Evolutionary conservation across 2,797 vertebrate species (phyloP).

Genomic region (Anguilla pacifica): DNA sequence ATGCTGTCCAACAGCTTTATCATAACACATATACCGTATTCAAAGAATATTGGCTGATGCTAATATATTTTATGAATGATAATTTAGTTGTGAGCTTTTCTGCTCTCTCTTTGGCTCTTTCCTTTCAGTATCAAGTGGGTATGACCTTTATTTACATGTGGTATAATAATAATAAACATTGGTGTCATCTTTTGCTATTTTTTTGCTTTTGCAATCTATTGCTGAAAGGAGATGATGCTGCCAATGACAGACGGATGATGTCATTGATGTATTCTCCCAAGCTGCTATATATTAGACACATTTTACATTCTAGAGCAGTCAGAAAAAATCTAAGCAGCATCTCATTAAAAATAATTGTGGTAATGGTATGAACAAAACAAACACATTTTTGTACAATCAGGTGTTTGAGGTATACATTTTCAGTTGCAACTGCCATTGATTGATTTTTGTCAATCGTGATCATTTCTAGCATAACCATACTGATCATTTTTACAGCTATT

Average conservation of each 20-base stretch:
- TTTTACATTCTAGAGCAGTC: not conserved
- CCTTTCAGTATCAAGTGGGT: not conserved
- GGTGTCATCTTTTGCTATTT: not conserved
- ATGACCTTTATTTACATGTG: not conserved
- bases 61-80: not conserved
- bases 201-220: not conserved
- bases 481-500: not conserved
- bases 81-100: not conserved
- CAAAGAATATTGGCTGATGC: not conserved
- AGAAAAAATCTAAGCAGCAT: not conserved
- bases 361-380: not conserved
- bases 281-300: not conserved
- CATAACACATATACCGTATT: not conserved
- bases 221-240: not conserved
- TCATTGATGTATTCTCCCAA: not conserved
- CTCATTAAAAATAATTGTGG: not conserved
- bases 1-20: not conserved
- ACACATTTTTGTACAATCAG: not conserved
- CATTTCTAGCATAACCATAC: not conserved
- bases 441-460: not conserved
- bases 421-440: not conserved
- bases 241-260: not conserved
- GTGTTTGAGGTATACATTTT: not conserved
- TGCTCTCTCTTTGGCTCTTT: not conserved
- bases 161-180: not conserved